Percentiles rank a stretch among this genome's conserved stretches.
These are phyloP conservation scores for Gadopsis marmoratus DNA, from an alignment of 2,797 vertebrate genomes.

Conservation along the genomic window DNA sequence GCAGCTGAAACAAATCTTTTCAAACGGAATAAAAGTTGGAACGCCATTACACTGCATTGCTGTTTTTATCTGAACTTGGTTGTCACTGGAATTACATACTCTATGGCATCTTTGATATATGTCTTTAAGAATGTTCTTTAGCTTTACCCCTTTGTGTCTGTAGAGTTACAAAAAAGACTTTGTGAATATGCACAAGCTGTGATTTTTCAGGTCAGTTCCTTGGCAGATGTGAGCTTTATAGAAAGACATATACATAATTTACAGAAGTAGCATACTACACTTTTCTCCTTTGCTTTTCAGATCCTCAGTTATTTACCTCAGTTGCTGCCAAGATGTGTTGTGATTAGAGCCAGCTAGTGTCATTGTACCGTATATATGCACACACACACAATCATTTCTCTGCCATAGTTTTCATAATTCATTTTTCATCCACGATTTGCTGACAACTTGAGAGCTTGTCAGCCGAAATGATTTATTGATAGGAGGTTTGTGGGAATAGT, in stretches of 20 bases:
- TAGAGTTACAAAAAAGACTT: not conserved
- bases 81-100: not conserved
- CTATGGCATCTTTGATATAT: not conserved
- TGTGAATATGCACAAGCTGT: slow-evolving; percentile 31
- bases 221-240: slow-evolving; percentile 23
- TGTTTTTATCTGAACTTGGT: not conserved
- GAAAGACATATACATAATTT: slow-evolving; percentile 54
- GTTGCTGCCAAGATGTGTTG: slow-evolving; percentile 41
- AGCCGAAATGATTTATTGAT: slow-evolving; percentile 71
- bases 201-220: slow-evolving; percentile 12
- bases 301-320: slow-evolving; percentile 35
- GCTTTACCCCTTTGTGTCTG: not conserved
- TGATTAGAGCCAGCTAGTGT: slow-evolving; percentile 42
- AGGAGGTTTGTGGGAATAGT: slow-evolving; percentile 39
- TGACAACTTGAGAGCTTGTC: slow-evolving; percentile 60
- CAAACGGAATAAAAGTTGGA: not conserved
- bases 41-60: not conserved
- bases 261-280: slow-evolving; percentile 1
- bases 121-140: not conserved
- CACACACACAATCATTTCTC: slow-evolving; percentile 23
- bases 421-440: slow-evolving; percentile 65
- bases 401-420: slow-evolving; percentile 56
- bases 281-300: slow-evolving; percentile 13
- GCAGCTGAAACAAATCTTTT: not conserved
- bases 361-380: slow-evolving; percentile 3